Evolutionary conservation across 2,888 invertebrate species (phyloP).

Genomic region (Drosophila pseudotalamancana): DNA sequence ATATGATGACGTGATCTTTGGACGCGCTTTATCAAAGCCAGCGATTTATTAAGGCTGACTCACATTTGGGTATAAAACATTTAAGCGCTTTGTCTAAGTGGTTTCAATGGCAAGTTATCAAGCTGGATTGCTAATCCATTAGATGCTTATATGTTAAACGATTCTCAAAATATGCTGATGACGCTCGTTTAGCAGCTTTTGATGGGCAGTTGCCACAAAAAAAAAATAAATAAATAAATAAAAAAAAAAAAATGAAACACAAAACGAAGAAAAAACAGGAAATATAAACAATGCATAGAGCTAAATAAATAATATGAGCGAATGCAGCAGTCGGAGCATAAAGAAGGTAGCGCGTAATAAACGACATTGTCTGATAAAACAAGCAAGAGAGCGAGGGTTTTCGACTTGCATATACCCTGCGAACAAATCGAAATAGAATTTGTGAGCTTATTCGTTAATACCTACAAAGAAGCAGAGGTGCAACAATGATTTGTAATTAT

Average conservation of each 20-base stretch:
- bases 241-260: not conserved
- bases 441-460: too few species aligned
- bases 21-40: constrained; percentile 17
- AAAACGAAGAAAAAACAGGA: constrained; percentile 57
- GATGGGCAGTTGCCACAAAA: not conserved
- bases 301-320: constrained; percentile 33
- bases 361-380: constrained; percentile 11
- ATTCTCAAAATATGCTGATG: constrained; percentile 51
- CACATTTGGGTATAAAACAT: constrained; percentile 23
- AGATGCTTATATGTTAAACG: constrained; percentile 51
- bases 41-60: constrained; percentile 22
- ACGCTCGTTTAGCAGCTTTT: constrained; percentile 11
- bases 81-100: constrained; percentile 42
- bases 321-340: constrained; percentile 24
- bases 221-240: not conserved
- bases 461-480: too few species aligned
- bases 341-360: constrained; percentile 20
- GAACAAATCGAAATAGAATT: too few species aligned
- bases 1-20: constrained; percentile 62
- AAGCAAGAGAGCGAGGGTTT: not conserved
- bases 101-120: constrained; percentile 62
- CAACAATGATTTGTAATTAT: too few species aligned
- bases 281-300: constrained; percentile 63
- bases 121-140: constrained; percentile 49
- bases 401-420: not conserved